These are phyloP conservation scores for Odontothrips loti DNA, from an alignment of 2,888 invertebrate species.

Conservation along the genomic window DNA sequence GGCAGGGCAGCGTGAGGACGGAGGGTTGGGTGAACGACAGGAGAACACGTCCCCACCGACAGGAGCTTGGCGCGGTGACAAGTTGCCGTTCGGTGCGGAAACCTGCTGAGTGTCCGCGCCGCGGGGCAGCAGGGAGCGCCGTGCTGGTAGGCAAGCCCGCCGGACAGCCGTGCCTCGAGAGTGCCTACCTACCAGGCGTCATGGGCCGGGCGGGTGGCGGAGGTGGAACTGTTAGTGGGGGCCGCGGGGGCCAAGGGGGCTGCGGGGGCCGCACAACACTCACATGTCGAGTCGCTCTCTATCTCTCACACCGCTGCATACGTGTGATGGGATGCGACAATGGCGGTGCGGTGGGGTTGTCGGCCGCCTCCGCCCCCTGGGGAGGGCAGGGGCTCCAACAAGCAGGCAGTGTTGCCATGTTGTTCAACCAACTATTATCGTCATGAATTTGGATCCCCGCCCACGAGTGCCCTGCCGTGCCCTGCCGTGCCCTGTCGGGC, in stretches of 20 bases:
- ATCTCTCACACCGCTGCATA: no score
- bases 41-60: neutral
- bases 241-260: neutral
- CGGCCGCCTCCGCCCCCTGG: no score
- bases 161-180: neutral
- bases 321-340: no score
- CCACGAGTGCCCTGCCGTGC: neutral
- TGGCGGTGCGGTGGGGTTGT: no score
- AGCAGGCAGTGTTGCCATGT: neutral
- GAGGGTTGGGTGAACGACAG: neutral
- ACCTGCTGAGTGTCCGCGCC: no score
- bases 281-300: no score
- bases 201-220: no score
- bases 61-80: neutral
- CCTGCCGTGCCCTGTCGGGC: neutral
- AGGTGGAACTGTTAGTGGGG: neutral
- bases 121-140: neutral
- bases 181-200: neutral
- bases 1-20: no score
- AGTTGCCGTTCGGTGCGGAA: no score
- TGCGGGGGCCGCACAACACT: no score
- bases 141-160: neutral
- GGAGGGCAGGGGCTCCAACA: neutral
- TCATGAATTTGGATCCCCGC: neutral
- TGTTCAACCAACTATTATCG: slow-evolving; percentile 11